Percentiles rank a stretch among this genome's conserved stretches.
Conservation (phyloP, 2,113 vertebrate genomes). For the Globicephala melas region DNA sequence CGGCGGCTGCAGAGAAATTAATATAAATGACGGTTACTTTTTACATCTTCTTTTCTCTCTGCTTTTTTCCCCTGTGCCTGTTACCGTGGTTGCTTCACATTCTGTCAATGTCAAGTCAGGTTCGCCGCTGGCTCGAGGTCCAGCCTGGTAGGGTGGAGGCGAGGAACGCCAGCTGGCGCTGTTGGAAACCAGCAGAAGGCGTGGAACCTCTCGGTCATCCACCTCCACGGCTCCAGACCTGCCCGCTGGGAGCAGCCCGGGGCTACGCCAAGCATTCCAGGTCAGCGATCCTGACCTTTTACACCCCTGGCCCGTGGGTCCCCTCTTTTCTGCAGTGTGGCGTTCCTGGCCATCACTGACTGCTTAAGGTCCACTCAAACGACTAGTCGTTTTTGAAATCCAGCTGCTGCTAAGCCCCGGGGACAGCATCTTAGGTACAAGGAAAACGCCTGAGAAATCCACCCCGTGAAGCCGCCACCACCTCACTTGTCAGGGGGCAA, state of each 20-base stretch:
- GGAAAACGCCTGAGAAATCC: not conserved
- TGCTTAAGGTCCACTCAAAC: not conserved
- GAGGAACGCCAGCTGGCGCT: conserved; percentile 59
- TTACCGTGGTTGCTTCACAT: conserved; percentile 67
- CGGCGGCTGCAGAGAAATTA: conserved; percentile 70
- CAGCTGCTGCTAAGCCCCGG: conserved; percentile 37
- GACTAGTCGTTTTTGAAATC: conserved; percentile 43
- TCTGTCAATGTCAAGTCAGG: conserved; percentile 76
- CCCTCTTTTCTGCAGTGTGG: conserved; percentile 64
- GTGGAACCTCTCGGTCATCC: conserved; percentile 49
- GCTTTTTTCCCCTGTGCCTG: conserved; percentile 12
- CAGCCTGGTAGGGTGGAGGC: conserved; percentile 70
- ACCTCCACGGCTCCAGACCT: conserved; percentile 58
- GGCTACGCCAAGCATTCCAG: conserved; percentile 58
- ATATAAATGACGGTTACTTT: conserved; percentile 60
- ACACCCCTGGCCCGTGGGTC: conserved; percentile 63
- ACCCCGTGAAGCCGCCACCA: not conserved
- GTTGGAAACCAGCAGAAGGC: conserved; percentile 40
- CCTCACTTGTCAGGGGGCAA: accelerated
- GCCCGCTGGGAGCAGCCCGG: conserved; percentile 71
- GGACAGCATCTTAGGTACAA: not conserved
- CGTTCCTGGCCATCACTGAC: conserved; percentile 14
- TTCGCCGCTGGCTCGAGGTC: conserved; percentile 64
- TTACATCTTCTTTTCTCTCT: conserved; percentile 23
- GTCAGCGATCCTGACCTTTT: conserved; percentile 63